Base-by-base conservation (phyloP, 2,113 vertebrate genomes). In the Micronycteris hirsuta region DNA sequence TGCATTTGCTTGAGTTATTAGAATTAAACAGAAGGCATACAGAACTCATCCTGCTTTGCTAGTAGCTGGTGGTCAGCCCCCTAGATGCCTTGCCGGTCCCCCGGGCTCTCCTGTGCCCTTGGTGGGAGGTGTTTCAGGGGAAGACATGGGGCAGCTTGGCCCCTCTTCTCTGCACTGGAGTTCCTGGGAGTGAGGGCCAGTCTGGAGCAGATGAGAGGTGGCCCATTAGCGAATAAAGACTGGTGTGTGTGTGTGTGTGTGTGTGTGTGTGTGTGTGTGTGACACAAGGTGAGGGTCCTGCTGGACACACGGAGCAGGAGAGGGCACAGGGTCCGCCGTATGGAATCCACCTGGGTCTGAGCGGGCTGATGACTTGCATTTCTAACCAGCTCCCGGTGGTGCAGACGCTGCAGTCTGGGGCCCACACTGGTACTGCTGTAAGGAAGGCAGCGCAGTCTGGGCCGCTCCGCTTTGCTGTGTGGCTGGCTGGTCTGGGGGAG, bases 251-350 rank as follows among this genome's bases (percentile, higher is more conserved):
- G 5, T 10, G 26, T 26, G 56, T n/a, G 33, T 4, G 5, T 10
- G 26, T 58, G 56, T 61, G 56, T 15, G 33, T 38, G 33, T 38
- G 31, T 4, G 5, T 11, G 26, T 2, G 36, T 6, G 49, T 16
- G 49, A 16, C 17, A 22, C 19, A 56, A 22, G 31, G 14, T 13
- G 20, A n/a, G 45, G 45, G 19, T 65, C 45, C 31, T 36, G 15
- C n/a, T 4, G 41, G 73, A 83, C 11, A 16, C 36, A 12, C 3
- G 8, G 20, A n/a, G 31, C 28, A 24, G 26, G 0, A 63, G 61
- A 33, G 67, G 16, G 14, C 31, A 7, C 0, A 1, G 54, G 56
- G 38, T 49, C 5, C 8, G 43, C n/a, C n/a, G 0, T 16, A 3
- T 6, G 47, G 24, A 47, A 22, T 20, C 13, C 49, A 41, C 33